These are phyloP conservation scores for Schrankia costaestrigalis DNA, from an alignment of 2,888 invertebrate species.

Conservation along the genomic window DNA sequence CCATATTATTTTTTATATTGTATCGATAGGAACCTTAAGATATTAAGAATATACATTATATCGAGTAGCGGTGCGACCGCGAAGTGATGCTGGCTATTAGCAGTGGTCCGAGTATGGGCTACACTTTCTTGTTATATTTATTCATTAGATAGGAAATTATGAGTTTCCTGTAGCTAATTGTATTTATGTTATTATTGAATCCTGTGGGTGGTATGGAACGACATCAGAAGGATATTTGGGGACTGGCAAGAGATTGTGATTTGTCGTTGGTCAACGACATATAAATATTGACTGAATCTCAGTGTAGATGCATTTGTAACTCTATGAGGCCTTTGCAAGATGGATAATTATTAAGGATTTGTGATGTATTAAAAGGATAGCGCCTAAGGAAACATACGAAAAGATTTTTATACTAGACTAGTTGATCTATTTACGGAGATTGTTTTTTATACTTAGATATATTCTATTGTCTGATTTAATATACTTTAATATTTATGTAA, in stretches of 20 bases:
- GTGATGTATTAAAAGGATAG: conserved; percentile 81
- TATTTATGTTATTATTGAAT: conserved; percentile 77
- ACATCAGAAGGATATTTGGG: conserved; percentile 72
- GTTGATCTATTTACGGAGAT: conserved; percentile 82
- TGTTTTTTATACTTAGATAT: conserved; percentile 82
- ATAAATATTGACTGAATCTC: conserved; percentile 82
- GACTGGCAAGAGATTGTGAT: conserved; percentile 80
- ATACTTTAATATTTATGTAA: conserved; percentile 79
- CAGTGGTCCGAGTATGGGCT: conserved; percentile 58
- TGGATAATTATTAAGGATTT: conserved; percentile 80
- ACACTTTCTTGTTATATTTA: conserved; percentile 77
- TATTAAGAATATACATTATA: conserved; percentile 66
- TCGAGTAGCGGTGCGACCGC: conserved; percentile 78
- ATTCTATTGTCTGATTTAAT: conserved; percentile 81
- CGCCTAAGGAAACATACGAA: conserved; percentile 81
- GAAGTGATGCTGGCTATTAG: conserved; percentile 75
- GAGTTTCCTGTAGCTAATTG: conserved; percentile 79
- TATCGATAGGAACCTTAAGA: conserved; percentile 74
- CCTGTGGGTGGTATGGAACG: conserved; percentile 74
- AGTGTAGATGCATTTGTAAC: conserved; percentile 81
- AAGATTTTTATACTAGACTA: conserved; percentile 81
- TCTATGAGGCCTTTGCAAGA: conserved; percentile 81
- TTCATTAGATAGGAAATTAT: conserved; percentile 78
- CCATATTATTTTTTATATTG: conserved; percentile 80
- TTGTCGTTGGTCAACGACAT: conserved; percentile 80